Base-by-base conservation (phyloP, 2,888 invertebrate genomes). In the Lithophane ornitopus region DNA sequence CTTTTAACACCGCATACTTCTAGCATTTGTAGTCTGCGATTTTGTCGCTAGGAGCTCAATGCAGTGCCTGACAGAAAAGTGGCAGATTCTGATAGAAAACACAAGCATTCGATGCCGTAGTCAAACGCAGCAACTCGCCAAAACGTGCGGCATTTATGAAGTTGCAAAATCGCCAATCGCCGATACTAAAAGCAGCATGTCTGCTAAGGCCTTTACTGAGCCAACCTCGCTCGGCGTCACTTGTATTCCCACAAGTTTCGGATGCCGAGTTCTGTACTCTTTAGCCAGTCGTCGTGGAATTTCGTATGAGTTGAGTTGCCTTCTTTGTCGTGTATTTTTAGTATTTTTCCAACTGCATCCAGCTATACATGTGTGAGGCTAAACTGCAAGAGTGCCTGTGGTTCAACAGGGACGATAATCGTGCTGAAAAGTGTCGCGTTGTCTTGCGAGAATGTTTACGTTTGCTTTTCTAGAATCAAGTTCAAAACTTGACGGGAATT, bases 241-340 rank as follows among this genome's bases (percentile, higher is more conserved):
- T 74, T 67, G 3, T 59, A 65, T 52, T 44, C 44, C 70, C 11
- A 54, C 59, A 74, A 82, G 85, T 74, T 85, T 70, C 28, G 49
- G 28, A 66, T 62, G 58, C 70, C 62, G 49, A 67, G 61, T 66
- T 76, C 52, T 49, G 67, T 71, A 67, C 74, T 82, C 70, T 73
- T 67, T 65, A 61, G 34, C 66, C 26, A 12, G 58, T n/a, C 28
- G 46, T 26, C n/a, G 62, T 44, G 16, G 61, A 81, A 54, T 59
- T 81, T 70, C 46, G 58, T 70, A 34, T 34, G 54, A 85, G 70
- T 65, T 75, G 56, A 49, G 54, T 61, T 61, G 80, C 54, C 46
- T 84, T 66, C 67, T 63, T 59, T 63, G 34, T 76, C 39, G 44
- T 2, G 44, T 71, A 54, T 39, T 56, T 58, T 81, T 81, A n/a